Percentiles rank a stretch among this genome's conserved stretches.
Evolutionary conservation across 2,888 invertebrate species (phyloP).

Genomic region (Dolichomitus sp.): DNA sequence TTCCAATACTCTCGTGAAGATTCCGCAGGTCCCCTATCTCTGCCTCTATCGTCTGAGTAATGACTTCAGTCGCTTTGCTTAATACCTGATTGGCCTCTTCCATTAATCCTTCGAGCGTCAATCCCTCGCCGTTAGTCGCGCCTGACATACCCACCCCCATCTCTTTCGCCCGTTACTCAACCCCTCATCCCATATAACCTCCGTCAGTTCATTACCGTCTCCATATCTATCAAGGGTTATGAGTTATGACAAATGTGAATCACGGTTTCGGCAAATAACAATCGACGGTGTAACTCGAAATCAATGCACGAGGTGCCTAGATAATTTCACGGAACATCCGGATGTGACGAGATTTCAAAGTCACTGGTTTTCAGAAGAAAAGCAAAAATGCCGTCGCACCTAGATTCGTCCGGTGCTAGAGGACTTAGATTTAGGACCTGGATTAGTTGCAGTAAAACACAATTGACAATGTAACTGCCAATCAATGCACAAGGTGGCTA

Average conservation of each 20-base stretch:
- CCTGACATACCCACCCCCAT: constrained; percentile 63
- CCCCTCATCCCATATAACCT: constrained; percentile 9
- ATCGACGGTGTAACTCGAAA: constrained; percentile 2
- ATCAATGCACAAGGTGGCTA: no score
- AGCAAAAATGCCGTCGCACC: no score
- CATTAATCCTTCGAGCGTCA: constrained; percentile 67
- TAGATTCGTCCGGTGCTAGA: no score
- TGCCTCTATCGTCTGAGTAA: constrained; percentile 66
- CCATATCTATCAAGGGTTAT: neutral
- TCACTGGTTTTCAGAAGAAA: no score
- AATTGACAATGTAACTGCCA: no score
- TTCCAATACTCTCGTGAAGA: constrained; percentile 67
- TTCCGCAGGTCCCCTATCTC: constrained; percentile 63
- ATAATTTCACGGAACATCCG: neutral
- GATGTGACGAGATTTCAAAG: neutral
- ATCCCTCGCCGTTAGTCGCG: constrained; percentile 31
- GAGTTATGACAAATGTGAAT: constrained; percentile 50
- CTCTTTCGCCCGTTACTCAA: constrained; percentile 32
- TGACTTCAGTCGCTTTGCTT: constrained; percentile 64
- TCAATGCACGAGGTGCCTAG: neutral
- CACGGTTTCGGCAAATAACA: constrained; percentile 30
- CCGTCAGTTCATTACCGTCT: constrained; percentile 4
- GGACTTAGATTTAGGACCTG: no score
- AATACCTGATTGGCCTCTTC: constrained; percentile 68
- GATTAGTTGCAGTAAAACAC: no score